Percentiles rank a stretch among this genome's conserved stretches.
phyloP scores from a whole-genome alignment of 30 jellyfish, hydroid and myxozoan genomes.

The Chrysaora quinquecirrha region DNA sequence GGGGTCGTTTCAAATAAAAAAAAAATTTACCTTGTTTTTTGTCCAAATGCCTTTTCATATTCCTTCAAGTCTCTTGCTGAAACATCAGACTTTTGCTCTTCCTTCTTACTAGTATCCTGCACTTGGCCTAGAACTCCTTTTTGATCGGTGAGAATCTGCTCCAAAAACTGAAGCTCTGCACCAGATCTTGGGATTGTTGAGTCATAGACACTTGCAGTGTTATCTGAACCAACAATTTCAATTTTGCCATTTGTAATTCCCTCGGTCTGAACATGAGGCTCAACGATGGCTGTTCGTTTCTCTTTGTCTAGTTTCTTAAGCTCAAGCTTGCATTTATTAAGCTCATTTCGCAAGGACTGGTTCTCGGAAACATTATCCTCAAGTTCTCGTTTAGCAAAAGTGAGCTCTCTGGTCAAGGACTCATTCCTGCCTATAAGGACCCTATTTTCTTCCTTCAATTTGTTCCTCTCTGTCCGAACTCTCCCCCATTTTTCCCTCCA shows the following conservation, averaged over 20 bases:
- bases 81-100: conserved; percentile 18
- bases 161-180: conserved; percentile 56
- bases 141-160: conserved; percentile 68
- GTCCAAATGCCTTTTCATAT: conserved; percentile 68
- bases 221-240: conserved; percentile 37
- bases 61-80: conserved; percentile 52
- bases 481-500: conserved; percentile 95
- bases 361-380: conserved; percentile 56
- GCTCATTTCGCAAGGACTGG: conserved; percentile 60
- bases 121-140: conserved; percentile 32
- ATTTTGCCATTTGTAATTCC: conserved; percentile 59
- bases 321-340: conserved; percentile 58
- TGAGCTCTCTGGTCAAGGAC: conserved; percentile 61
- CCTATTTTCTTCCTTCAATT: conserved; percentile 62
- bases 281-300: conserved; percentile 76
- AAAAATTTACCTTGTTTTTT: conserved; percentile 66
- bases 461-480: conserved; percentile 79
- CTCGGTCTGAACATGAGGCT: conserved; percentile 51
- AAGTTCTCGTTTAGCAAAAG: conserved; percentile 20
- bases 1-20: no score
- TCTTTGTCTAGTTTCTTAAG: conserved; percentile 68
- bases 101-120: conserved; percentile 20
- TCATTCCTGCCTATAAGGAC: conserved; percentile 53
- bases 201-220: conserved; percentile 41
- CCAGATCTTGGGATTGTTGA: conserved; percentile 72